Percentiles rank a stretch among this genome's conserved stretches.
phyloP scores from a whole-genome alignment of 2,797 vertebrate genomes.

The Ficedula albicollis region DNA sequence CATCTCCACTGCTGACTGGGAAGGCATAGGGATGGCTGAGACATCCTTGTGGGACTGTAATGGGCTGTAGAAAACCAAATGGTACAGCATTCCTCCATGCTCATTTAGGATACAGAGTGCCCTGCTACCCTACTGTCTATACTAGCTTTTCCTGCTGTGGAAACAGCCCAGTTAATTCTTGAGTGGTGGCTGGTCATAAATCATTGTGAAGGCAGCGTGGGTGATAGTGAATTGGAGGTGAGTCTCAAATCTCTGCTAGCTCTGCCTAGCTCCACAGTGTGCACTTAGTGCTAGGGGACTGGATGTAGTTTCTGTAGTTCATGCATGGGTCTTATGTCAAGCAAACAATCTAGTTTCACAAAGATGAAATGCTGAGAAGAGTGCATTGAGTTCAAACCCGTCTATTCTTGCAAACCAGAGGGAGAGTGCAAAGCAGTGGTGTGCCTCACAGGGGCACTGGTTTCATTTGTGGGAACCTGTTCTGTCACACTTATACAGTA shows the following conservation, averaged over 20 bases:
- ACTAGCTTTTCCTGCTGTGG: background rate
- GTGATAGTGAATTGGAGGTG: background rate
- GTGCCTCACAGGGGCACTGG: rapidly evolving
- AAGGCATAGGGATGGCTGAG: background rate
- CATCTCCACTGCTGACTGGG: background rate
- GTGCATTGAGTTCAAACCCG: background rate
- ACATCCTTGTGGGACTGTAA: background rate
- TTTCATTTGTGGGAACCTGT: background rate
- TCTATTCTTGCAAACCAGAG: background rate
- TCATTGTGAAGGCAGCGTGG: background rate
- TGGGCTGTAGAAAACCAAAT: background rate
- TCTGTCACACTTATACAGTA: background rate
- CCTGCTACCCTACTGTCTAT: background rate
- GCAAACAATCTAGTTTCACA: background rate
- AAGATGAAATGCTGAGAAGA: background rate
- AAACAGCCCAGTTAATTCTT: background rate
- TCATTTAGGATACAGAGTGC: background rate
- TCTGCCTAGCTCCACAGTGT: background rate
- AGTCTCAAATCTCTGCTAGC: background rate
- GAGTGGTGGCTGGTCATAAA: background rate
- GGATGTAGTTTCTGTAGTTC: background rate
- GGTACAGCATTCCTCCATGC: background rate
- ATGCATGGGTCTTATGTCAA: background rate
- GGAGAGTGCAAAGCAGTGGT: background rate
- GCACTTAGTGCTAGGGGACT: background rate